A percentile compares a stretch with the other conserved stretches of the same genome.
Evolutionary conservation across 1,140 invertebrate genomes (phyloP).

Genomic region (Drosophila elegans): DNA sequence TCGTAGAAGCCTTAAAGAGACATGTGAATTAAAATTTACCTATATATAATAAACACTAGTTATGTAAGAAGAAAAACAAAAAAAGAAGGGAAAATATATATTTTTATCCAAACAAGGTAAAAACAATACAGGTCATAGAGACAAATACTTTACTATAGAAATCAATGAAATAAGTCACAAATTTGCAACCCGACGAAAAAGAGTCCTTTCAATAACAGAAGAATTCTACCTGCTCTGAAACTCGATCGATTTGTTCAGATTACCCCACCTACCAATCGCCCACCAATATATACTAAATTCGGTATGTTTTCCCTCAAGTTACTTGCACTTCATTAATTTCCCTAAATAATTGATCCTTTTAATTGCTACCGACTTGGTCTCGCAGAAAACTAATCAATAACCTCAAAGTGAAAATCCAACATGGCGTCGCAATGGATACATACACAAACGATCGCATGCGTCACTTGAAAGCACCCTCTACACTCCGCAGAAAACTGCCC

Average conservation of each 20-base stretch:
- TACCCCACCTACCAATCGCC: no score
- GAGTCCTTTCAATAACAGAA: no score
- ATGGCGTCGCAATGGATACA: conserved; percentile 70
- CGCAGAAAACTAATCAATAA: conserved; percentile 43
- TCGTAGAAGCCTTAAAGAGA: background rate
- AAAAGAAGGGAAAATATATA: no score
- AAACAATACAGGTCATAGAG: background rate
- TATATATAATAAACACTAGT: no score
- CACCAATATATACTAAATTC: background rate
- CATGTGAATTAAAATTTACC: no score
- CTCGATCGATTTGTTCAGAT: no score
- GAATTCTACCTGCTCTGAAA: no score
- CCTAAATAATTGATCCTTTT: background rate
- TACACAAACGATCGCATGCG: conserved; percentile 68
- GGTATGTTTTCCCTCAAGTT: background rate
- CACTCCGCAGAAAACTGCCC: conserved; percentile 2
- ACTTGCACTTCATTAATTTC: background rate
- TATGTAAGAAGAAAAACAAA: no score
- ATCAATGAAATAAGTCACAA: no score
- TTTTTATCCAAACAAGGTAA: no score
- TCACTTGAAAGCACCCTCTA: conserved; percentile 48
- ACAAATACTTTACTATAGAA: no score
- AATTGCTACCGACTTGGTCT: background rate
- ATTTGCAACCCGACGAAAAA: no score
- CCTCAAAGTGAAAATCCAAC: conserved; percentile 60